Conservation (phyloP, 2,888 invertebrate species). For the Toxonevra muliebris region DNA sequence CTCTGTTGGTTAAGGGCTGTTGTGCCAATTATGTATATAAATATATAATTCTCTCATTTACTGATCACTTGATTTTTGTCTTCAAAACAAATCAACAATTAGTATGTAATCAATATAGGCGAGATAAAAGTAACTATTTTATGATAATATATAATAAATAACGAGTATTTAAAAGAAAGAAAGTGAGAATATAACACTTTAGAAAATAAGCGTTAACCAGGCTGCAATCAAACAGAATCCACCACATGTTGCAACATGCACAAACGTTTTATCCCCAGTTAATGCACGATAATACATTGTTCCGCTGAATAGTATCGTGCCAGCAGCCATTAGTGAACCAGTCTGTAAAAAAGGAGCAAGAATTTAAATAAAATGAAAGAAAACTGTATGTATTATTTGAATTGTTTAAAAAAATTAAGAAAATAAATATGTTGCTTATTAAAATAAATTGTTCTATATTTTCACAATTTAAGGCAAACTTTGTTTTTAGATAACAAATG, state of each 20-base stretch:
- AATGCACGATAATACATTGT: constrained; percentile 92
- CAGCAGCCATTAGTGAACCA: constrained; percentile 80
- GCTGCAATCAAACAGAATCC: constrained; percentile 88
- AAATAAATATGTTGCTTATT: no score
- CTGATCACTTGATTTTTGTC: no score
- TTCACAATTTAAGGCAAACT: no score
- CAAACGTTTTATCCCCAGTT: constrained; percentile 78
- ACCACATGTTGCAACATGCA: constrained; percentile 84
- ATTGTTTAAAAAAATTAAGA: no score
- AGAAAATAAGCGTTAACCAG: constrained; percentile 85
- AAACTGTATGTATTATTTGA: no score
- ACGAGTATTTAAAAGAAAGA: constrained; percentile 1
- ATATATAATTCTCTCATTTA: no score
- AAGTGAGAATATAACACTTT: constrained; percentile 51
- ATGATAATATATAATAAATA: constrained; percentile 2
- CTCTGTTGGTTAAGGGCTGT: no score
- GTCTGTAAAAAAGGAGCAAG: constrained; percentile 65
- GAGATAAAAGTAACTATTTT: no score
- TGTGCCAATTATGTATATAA: no score
- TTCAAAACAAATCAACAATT: no score
- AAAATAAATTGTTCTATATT: no score
- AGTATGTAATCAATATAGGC: no score
- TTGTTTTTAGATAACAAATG: background rate
- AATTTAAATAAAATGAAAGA: background rate
- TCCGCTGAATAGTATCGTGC: constrained; percentile 86